These are phyloP conservation scores for Procambarus virginalis DNA, from an alignment of 1,140 invertebrate species.

Conservation along the genomic window DNA sequence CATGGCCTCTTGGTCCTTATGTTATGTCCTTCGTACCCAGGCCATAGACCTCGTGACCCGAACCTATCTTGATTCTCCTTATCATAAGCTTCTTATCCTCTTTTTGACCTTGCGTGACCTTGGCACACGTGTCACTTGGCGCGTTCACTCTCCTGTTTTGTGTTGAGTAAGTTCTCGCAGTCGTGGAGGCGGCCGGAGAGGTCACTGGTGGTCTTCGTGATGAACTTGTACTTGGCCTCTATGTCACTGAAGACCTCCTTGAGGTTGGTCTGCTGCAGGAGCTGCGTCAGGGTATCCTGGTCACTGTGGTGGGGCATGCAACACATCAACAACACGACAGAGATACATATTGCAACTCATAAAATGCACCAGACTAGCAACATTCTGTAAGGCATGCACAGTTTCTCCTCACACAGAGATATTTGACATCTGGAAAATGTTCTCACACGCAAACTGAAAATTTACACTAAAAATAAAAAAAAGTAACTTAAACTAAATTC, in stretches of 20 bases:
- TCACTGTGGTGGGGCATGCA: constrained; percentile 36
- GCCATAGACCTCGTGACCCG: too few relatives aligned
- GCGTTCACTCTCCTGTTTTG: not conserved
- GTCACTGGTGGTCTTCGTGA: constrained; percentile 47
- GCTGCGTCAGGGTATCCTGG: constrained; percentile 10
- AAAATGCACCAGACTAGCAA: not conserved
- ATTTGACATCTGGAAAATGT: not conserved
- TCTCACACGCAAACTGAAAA: not conserved
- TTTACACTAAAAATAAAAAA: not conserved
- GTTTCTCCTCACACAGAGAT: not conserved
- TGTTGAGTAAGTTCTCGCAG: not conserved
- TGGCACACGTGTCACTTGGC: not conserved
- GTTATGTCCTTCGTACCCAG: too few relatives aligned
- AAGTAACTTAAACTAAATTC: too few relatives aligned
- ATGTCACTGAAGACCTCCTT: constrained; percentile 17
- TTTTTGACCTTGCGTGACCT: too few relatives aligned
- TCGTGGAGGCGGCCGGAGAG: constrained; percentile 13
- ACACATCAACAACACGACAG: constrained; percentile 16
- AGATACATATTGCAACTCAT: constrained; percentile 14
- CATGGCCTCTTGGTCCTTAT: too few relatives aligned
- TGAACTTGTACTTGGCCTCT: constrained; percentile 22
- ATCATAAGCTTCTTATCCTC: too few relatives aligned
- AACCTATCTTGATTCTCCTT: too few relatives aligned
- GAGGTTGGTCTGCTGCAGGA: constrained; percentile 25
- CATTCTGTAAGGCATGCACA: not conserved